Percentiles rank a stretch among this genome's conserved stretches.
Evolutionary conservation across 2,797 vertebrate species (phyloP).

Genomic region (Rhadinocentrus ornatus): DNA sequence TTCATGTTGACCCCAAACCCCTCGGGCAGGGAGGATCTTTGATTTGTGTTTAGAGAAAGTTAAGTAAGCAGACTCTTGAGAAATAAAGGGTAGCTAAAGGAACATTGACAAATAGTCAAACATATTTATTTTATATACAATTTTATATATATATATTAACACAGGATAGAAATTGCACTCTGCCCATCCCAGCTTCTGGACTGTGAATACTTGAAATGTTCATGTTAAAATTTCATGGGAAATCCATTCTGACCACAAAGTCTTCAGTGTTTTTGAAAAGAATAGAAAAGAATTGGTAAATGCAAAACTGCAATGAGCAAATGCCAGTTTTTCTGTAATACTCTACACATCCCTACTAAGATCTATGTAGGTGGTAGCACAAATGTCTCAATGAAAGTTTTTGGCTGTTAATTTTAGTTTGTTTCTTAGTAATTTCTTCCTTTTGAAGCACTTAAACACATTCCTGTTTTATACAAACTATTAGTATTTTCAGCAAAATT

Average conservation of each 20-base stretch:
- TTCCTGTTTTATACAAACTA: no score
- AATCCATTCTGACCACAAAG: conserved; percentile 20
- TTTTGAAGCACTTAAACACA: neutral
- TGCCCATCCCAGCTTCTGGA: neutral
- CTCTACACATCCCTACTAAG: conserved; percentile 45
- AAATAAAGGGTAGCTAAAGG: neutral
- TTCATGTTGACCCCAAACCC: no score
- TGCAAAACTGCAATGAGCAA: conserved; percentile 42
- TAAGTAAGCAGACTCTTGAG: neutral
- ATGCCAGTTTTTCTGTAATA: conserved; percentile 41
- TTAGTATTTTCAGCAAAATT: no score
- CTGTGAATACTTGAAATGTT: neutral
- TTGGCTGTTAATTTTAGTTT: neutral
- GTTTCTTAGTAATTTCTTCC: conserved; percentile 22
- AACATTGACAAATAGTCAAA: neutral
- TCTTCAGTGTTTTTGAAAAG: conserved; percentile 15
- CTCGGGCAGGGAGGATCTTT: no score
- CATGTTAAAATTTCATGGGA: neutral
- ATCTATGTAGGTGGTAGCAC: conserved; percentile 49
- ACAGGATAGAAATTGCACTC: neutral
- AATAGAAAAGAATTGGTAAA: conserved; percentile 20
- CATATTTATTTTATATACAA: neutral
- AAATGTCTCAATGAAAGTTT: no score
- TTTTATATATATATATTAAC: neutral
- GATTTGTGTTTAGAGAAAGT: no score